Evolutionary conservation across 2,888 invertebrate species (phyloP).

Genomic region (Steinernema scapterisci): DNA sequence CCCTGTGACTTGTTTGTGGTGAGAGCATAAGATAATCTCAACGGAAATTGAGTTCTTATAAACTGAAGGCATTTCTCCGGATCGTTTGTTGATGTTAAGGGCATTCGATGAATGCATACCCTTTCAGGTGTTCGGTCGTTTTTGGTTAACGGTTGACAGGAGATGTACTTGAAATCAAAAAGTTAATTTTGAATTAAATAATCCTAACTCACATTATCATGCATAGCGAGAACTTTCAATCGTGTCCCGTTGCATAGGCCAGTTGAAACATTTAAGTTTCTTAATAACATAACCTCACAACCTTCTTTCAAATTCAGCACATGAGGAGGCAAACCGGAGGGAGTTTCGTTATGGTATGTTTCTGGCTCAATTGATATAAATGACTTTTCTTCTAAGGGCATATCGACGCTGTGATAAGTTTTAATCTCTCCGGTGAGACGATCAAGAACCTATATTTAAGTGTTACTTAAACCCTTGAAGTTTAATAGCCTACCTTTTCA

Average conservation of each 20-base stretch:
- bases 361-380: slow-evolving; percentile 8
- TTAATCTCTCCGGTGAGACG: background rate
- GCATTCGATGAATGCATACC: too few species aligned
- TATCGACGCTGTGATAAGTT: background rate
- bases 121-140: too few species aligned
- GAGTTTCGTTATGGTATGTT: slow-evolving; percentile 2
- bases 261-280: background rate
- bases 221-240: background rate
- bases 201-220: background rate
- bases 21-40: too few species aligned
- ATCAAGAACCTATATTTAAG: background rate
- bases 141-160: too few species aligned
- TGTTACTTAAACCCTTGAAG: too few species aligned
- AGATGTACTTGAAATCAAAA: too few species aligned
- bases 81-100: too few species aligned
- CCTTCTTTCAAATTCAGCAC: background rate
- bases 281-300: background rate
- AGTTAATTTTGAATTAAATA: background rate
- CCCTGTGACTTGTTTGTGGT: too few species aligned
- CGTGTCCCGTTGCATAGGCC: slow-evolving; percentile 1
- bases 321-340: background rate
- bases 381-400: background rate
- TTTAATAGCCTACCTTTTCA: too few species aligned
- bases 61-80: too few species aligned
- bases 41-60: too few species aligned